Base-by-base conservation (phyloP, 2,797 vertebrate species). In the Lepidocolaptes lacrymiger region DNA sequence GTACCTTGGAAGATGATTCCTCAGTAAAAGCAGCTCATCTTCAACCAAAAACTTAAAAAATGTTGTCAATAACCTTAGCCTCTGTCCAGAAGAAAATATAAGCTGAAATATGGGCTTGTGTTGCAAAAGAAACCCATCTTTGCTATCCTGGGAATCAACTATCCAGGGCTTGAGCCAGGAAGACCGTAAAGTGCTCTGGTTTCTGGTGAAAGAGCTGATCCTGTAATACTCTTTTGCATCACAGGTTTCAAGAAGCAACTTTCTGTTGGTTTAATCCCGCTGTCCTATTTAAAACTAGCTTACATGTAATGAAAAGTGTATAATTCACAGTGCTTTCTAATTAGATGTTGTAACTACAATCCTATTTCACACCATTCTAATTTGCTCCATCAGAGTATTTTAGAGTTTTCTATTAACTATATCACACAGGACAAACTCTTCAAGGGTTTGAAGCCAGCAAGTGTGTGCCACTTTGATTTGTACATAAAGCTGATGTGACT, bases 291-390 rank as follows among this genome's bases (percentile, higher is more conserved):
- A 72, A 80, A 93, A 54, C 72, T 43, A 55, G 56, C 64, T 90
- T 77, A 63, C n/a, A 39, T 21, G 34, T 26, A 71, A 84, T 44
- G 64, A 84, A 56, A 94, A 73, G 64, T 86, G 36, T 62, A 20
- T 81, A 15, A 81, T 84, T 84, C 73, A 63, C 51, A 75, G 51
- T 28, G 73, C 85, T 89, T 91, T 78, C 76, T 92, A 94, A 92
- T 96, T 85, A 94, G 72, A 34, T 46, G 75, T 71, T 79, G 32
- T 41, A 91, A 63, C 83, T 81, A 36, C 85, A 86, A 54, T 84
- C 79, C 82, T 66, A 48, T 94, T 94, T 93, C 77, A 81, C 1
- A 1, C 79, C 67, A 43, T 68, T 89, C 80, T 86, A 49, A 91
- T 94, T 94, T 92, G 64, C 71, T 95, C 64, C 82, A 62, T 85